phyloP scores from a whole-genome alignment of 2,113 vertebrate genomes.

The Forbesichthys papilliferus region DNA sequence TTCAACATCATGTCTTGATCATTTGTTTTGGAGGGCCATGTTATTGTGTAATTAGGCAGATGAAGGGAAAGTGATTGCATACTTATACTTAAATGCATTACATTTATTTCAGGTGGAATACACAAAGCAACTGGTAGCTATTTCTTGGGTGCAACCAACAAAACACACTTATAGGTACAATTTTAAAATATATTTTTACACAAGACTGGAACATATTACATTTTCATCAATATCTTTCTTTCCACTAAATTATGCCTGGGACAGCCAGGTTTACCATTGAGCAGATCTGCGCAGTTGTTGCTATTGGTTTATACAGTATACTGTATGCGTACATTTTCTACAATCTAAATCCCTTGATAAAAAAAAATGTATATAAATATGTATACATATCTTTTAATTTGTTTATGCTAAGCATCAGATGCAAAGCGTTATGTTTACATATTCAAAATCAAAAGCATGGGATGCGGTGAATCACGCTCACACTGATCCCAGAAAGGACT shows the following conservation, averaged over 20 bases:
- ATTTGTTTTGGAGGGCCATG: neutral
- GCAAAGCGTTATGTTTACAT: too few species aligned
- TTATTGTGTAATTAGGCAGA: neutral
- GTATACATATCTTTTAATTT: too few species aligned
- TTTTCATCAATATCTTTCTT: neutral
- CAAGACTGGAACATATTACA: too few species aligned
- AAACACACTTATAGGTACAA: neutral
- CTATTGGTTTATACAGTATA: neutral
- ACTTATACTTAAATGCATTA: slow-evolving; percentile 1
- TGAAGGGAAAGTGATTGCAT: neutral
- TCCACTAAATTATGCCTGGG: neutral
- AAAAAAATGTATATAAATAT: too few species aligned
- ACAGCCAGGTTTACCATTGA: too few species aligned
- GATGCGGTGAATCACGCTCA: too few species aligned
- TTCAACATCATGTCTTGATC: neutral
- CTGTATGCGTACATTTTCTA: neutral
- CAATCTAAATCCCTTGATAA: too few species aligned
- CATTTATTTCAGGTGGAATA: neutral
- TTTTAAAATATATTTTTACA: neutral
- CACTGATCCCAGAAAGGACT: too few species aligned
- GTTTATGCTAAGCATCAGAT: too few species aligned
- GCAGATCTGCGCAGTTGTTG: too few species aligned
- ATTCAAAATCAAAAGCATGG: too few species aligned
- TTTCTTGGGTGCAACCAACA: neutral
- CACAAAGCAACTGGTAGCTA: neutral